Conservation (phyloP, 2,888 invertebrate genomes). For the Ochropleura plecta region DNA sequence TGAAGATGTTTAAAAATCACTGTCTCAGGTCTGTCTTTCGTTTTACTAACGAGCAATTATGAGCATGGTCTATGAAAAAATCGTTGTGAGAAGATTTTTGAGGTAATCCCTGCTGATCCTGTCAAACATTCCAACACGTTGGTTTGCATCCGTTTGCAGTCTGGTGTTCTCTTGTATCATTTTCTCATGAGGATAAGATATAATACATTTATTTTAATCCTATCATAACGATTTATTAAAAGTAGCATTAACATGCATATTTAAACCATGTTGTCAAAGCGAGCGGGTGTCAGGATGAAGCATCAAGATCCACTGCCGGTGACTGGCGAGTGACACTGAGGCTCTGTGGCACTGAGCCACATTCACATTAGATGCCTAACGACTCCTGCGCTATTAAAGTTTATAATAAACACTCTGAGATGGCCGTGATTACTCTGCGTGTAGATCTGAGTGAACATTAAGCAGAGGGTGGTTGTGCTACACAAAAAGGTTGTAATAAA, state of each 20-base stretch:
- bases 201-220: too few relatives aligned
- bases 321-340: slow-evolving; percentile 48
- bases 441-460: slow-evolving; percentile 51
- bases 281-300: slow-evolving; percentile 51
- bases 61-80: not conserved
- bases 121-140: too few relatives aligned
- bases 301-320: slow-evolving; percentile 63
- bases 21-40: not conserved
- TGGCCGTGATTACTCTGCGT: slow-evolving; percentile 59
- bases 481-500: slow-evolving; percentile 16
- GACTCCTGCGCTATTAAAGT: slow-evolving; percentile 73
- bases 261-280: slow-evolving; percentile 12
- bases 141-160: too few relatives aligned
- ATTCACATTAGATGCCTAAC: slow-evolving; percentile 74
- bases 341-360: slow-evolving; percentile 48
- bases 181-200: too few relatives aligned
- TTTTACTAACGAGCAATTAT: not conserved
- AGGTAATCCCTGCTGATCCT: too few relatives aligned
- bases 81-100: not conserved
- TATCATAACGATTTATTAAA: too few relatives aligned
- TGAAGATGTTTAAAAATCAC: not conserved
- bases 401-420: slow-evolving; percentile 67
- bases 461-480: slow-evolving; percentile 50
- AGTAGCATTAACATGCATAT: too few relatives aligned
- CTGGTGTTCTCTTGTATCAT: too few relatives aligned